Base-by-base conservation (phyloP, 2,888 invertebrate genomes). In the Dexiosoma caninum region DNA sequence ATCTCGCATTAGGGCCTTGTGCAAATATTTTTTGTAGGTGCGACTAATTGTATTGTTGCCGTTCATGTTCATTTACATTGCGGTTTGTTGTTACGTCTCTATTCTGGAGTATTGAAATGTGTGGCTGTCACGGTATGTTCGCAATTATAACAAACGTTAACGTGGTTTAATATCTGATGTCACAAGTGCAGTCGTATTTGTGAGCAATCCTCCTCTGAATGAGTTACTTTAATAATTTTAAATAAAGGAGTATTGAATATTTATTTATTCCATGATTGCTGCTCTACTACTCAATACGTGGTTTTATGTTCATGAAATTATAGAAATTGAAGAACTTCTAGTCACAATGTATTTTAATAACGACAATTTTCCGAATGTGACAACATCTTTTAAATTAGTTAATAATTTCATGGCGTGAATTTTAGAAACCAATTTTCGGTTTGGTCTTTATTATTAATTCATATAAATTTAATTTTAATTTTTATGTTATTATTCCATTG, bases 401-500 rank as follows among this genome's bases (percentile, higher is more conserved):
- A 37, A 60, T 23, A n/a, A 30, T 27, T 27, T 49, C 10, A 64
- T 23, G 46, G n/a, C 21, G 21, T 21, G 10, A 4, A 35, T 14
- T 35, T 49, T n/a, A n/a, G 8, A 19, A n/a, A 32, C n/a, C 16
- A 30, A 37, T 27, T 23, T 59, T 59, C 27, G 9, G n/a, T 7
- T 10, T 9, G 10, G 9, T 40, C 42, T 70, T 42, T 53, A 32
- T 71, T 44, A 35, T 27, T 6, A 19, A 55, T 30, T 42, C 19
- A 12, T 44, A 53, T 23, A 0, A 16, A 53, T 62, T 76, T 55
- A 23, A 19, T n/a, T 49, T 23, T n/a, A 46, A 66, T 69, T 53
- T 78, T 32, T 9, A 37, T 66, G 53, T 42, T 53, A 62, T 42
- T 51, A 57, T 69, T 53, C 46, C 19, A 62, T 70, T 59, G 23